Percentiles rank a stretch among this genome's conserved stretches.
These are phyloP conservation scores for cat (Felis catus) DNA, from an alignment of 2,113 vertebrate species.

Conservation along the genomic window DNA sequence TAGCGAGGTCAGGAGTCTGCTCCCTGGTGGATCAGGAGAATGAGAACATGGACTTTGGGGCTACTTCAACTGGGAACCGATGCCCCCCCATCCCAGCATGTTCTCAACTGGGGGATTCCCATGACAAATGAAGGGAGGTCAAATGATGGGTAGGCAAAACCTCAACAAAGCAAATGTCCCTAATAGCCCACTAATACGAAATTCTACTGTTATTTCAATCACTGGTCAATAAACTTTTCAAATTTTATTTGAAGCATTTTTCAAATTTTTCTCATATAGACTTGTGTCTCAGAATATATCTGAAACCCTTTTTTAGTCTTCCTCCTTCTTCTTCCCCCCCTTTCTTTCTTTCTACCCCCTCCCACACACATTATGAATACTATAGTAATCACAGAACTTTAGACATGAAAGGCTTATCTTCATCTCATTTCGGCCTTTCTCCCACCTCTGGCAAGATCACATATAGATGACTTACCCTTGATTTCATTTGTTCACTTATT, in stretches of 20 bases:
- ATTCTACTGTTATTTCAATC: neutral
- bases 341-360: too few species aligned
- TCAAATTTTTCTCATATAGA: neutral
- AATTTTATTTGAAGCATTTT: neutral
- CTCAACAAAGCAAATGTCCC: neutral
- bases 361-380: neutral
- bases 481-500: neutral
- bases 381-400: neutral
- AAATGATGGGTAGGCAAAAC: neutral
- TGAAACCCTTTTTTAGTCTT: neutral
- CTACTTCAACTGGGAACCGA: neutral
- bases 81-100: neutral
- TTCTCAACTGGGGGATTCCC: neutral
- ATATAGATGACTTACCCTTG: neutral
- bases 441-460: neutral
- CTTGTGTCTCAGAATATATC: neutral
- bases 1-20: neutral
- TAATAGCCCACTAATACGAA: neutral
- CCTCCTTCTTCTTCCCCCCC: too few species aligned
- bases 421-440: neutral
- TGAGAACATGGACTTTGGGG: neutral
- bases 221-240: neutral
- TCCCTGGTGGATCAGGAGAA: neutral
- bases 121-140: neutral
- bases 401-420: neutral